A percentile compares a stretch with the other conserved stretches of the same genome.
These are phyloP conservation scores for Phrynocephalus forsythii DNA, from an alignment of 2,797 vertebrate species.

Conservation along the genomic window DNA sequence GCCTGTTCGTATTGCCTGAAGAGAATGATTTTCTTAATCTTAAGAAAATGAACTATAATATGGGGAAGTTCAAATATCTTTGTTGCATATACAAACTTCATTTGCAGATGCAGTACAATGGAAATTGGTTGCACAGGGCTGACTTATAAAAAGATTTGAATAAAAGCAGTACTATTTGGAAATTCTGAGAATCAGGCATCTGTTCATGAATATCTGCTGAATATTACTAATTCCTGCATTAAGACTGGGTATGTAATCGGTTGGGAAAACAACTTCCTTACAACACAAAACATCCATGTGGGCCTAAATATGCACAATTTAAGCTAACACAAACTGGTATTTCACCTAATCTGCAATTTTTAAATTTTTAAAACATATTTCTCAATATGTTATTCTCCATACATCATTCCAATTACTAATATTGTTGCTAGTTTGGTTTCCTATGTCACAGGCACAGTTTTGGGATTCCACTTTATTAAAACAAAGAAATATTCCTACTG, in stretches of 20 bases:
- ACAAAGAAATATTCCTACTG: not conserved
- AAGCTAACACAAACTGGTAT: not conserved
- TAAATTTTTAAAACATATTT: not conserved
- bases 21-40: not conserved
- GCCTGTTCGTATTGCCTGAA: not conserved
- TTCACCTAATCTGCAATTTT: not conserved
- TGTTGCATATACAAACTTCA: not conserved
- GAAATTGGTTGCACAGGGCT: not conserved
- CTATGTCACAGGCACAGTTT: not conserved
- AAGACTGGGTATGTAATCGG: not conserved
- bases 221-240: not conserved
- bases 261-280: not conserved
- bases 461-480: not conserved
- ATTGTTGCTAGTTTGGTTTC: not conserved
- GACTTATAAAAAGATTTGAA: not conserved
- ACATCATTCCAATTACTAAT: not conserved
- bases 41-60: not conserved
- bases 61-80: not conserved
- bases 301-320: not conserved
- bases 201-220: not conserved
- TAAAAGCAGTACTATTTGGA: not conserved
- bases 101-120: not conserved
- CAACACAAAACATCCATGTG: not conserved
- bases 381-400: not conserved
- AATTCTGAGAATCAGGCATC: not conserved